Conservation (phyloP, 2,888 invertebrate species). For the Tortrix viridana region DNA sequence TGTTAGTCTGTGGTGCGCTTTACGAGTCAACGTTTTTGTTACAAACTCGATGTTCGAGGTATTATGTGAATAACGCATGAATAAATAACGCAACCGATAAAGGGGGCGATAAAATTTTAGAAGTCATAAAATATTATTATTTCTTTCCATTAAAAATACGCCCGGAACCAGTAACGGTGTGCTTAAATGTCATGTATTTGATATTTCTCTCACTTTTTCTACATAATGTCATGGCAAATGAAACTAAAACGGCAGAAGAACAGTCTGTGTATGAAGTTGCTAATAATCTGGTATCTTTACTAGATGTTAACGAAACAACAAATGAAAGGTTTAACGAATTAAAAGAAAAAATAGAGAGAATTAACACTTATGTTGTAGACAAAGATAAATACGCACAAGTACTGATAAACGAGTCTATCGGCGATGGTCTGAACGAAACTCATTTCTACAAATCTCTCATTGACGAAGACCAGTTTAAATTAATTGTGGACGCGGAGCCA, state of each 20-base stretch:
- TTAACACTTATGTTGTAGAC: slow-evolving; percentile 59
- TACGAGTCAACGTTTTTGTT: slow-evolving; percentile 3
- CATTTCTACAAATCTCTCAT: slow-evolving; percentile 64
- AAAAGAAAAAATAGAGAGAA: slow-evolving; percentile 58
- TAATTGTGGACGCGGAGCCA: slow-evolving; percentile 50
- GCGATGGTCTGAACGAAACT: slow-evolving; percentile 59
- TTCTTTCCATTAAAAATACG: slow-evolving; percentile 29
- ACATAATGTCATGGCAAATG: slow-evolving; percentile 7
- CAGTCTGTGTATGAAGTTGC: slow-evolving; percentile 48
- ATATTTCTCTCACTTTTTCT: slow-evolving; percentile 35
- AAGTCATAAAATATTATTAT: slow-evolving; percentile 41
- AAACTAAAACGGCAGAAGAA: slow-evolving; percentile 34
- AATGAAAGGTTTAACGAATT: slow-evolving; percentile 57
- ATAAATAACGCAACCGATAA: slow-evolving; percentile 25
- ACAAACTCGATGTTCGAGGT: not conserved
- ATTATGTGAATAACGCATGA: slow-evolving; percentile 20
- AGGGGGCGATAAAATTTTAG: slow-evolving; percentile 40
- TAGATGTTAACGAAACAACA: slow-evolving; percentile 41
- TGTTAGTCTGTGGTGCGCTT: no score
- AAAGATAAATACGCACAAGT: slow-evolving; percentile 53
- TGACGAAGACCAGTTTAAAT: slow-evolving; percentile 60
- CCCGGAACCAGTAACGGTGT: slow-evolving; percentile 27
- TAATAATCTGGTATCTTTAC: slow-evolving; percentile 45
- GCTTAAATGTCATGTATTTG: slow-evolving; percentile 9
- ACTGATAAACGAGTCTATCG: slow-evolving; percentile 54